phyloP scores from a whole-genome alignment of 2,888 invertebrate genomes.

The Melanostoma mellinum region DNA sequence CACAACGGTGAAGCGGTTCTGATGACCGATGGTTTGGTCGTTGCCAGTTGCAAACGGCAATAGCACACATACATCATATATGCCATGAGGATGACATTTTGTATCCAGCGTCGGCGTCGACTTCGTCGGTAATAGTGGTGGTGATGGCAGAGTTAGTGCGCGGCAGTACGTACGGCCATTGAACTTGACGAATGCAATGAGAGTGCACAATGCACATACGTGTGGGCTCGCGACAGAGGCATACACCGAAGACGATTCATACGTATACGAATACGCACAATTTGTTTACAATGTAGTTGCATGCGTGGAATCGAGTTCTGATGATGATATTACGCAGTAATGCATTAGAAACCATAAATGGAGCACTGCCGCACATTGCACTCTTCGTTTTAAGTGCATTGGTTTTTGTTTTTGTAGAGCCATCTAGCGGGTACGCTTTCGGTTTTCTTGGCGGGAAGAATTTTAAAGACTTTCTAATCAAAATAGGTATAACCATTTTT shows the following conservation, averaged over 20 bases:
- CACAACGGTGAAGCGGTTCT: constrained; percentile 26
- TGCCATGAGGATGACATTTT: constrained; percentile 18
- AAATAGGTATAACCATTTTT: no score
- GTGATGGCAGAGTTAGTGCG: background rate
- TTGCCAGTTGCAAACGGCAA: constrained; percentile 6
- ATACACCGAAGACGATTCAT: constrained; percentile 3
- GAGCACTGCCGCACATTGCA: constrained; percentile 42
- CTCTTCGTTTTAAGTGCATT: background rate
- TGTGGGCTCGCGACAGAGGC: constrained; percentile 25
- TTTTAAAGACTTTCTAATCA: background rate
- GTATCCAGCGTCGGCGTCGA: constrained; percentile 14
- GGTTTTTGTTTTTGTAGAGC: background rate
- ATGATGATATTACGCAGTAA: constrained; percentile 36
- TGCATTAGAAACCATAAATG: constrained; percentile 32
- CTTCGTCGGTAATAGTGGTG: background rate
- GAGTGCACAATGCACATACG: constrained; percentile 8
- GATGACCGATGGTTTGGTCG: constrained; percentile 52
- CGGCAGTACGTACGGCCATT: constrained; percentile 41
- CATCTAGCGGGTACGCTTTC: constrained; percentile 6
- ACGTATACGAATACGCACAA: constrained; percentile 12
- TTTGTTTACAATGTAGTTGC: constrained; percentile 21
- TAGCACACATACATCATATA: constrained; percentile 26
- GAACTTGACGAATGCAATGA: constrained; percentile 50
- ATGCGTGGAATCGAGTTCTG: constrained; percentile 27
- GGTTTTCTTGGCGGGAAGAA: constrained; percentile 12